Percentiles rank a stretch among this genome's conserved stretches.
phyloP scores from a whole-genome alignment of 1,140 invertebrate genomes.

The Calliphora vicina region DNA sequence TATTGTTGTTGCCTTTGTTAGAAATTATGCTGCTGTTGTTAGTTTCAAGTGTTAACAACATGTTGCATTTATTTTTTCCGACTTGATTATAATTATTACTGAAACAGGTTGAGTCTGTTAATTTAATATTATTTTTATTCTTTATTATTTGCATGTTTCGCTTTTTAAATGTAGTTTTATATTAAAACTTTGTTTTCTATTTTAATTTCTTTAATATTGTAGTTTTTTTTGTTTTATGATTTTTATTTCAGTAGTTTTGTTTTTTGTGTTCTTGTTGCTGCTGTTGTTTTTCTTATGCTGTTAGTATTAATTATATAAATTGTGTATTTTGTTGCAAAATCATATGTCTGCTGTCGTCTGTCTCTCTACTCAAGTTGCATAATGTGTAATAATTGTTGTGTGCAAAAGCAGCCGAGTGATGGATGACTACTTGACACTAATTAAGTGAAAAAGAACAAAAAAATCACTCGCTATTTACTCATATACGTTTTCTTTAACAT shows the following conservation, averaged over 20 bases:
- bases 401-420: neutral
- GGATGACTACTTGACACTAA: conserved; percentile 38
- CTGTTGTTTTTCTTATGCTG: neutral
- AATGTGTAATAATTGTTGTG: conserved; percentile 34
- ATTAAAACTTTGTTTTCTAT: neutral
- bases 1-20: conserved; percentile 20
- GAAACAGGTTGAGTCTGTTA: neutral
- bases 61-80: conserved; percentile 28
- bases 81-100: neutral
- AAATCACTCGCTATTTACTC: too few relatives aligned
- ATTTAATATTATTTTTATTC: neutral
- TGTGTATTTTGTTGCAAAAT: conserved; percentile 8
- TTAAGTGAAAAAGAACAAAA: conserved; percentile 28
- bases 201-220: neutral
- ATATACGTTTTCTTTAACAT: too few relatives aligned
- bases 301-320: neutral
- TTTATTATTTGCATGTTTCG: neutral
- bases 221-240: neutral
- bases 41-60: conserved; percentile 18
- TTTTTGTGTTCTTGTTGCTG: neutral
- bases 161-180: neutral
- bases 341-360: conserved; percentile 26
- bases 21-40: conserved; percentile 3
- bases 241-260: neutral
- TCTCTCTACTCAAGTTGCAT: conserved; percentile 34